Evolutionary conservation across 2,888 invertebrate species (phyloP).

Genomic region (Brachypalpus laphriformis): DNA sequence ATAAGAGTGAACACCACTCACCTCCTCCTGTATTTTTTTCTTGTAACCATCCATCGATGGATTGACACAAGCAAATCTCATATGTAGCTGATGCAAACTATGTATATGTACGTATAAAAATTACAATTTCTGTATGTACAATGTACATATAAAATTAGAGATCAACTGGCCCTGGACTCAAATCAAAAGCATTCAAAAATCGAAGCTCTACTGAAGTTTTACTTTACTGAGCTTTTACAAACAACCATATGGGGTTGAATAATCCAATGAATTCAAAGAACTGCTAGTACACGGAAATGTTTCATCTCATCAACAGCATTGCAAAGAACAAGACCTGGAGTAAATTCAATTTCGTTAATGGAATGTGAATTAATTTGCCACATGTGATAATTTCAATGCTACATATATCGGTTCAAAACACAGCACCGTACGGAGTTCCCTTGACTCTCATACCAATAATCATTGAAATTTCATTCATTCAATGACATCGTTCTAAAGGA

Average conservation of each 20-base stretch:
- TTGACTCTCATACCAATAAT: conserved; percentile 37
- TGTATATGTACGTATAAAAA: too few species aligned
- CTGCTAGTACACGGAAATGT: background rate
- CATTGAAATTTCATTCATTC: conserved; percentile 62
- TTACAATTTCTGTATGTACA: too few species aligned
- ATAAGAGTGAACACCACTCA: too few species aligned
- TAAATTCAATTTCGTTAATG: conserved; percentile 71
- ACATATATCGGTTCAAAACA: conserved; percentile 6
- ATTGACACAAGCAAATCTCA: too few species aligned
- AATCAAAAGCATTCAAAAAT: too few species aligned
- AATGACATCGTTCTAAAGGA: conserved; percentile 37
- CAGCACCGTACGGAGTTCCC: conserved; percentile 4
- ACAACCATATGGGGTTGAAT: background rate
- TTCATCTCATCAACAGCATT: conserved; percentile 50
- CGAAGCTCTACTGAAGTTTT: too few species aligned
- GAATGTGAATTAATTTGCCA: conserved; percentile 73
- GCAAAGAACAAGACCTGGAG: conserved; percentile 52
- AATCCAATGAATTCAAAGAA: background rate
- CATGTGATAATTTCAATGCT: conserved; percentile 62
- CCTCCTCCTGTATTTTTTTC: too few species aligned
- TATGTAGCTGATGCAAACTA: too few species aligned
- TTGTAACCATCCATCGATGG: too few species aligned
- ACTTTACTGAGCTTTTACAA: too few species aligned
- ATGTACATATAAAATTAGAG: too few species aligned
- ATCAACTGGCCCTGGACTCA: too few species aligned